phyloP scores from a whole-genome alignment of 2,797 vertebrate genomes.

The Gymnodraco acuticeps region DNA sequence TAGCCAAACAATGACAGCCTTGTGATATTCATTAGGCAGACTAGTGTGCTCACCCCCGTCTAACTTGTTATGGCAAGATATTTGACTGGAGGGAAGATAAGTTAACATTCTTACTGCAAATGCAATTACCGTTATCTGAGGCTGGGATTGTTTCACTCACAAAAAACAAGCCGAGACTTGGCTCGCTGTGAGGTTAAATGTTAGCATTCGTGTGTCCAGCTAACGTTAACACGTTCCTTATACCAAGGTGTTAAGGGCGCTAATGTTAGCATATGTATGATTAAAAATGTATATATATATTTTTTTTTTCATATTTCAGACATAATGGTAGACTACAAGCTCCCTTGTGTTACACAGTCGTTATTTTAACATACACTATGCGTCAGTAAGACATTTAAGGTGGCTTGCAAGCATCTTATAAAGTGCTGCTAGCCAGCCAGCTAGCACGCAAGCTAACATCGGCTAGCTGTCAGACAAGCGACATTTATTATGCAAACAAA shows the following conservation, averaged over 20 bases:
- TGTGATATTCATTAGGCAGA: not conserved
- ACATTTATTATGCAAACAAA: slow-evolving; percentile 56
- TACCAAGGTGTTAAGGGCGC: slow-evolving; percentile 37
- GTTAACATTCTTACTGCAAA: not conserved
- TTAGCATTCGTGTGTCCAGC: slow-evolving; percentile 39
- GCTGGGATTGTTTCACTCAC: not conserved
- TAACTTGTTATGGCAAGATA: slow-evolving; percentile 1
- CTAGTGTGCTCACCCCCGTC: not conserved
- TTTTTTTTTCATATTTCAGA: not conserved
- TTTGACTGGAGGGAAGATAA: not conserved
- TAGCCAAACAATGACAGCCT: not conserved
- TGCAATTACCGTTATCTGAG: not conserved
- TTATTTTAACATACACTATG: not conserved
- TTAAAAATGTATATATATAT: slow-evolving; percentile 1
- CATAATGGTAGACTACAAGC: accelerated
- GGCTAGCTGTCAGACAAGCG: slow-evolving; percentile 63
- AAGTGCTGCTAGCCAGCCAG: slow-evolving; percentile 18
- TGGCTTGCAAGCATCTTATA: slow-evolving; percentile 1
- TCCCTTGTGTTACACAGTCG: accelerated
- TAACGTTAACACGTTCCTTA: slow-evolving; percentile 16
- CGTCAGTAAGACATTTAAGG: not conserved
- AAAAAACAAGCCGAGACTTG: not conserved
- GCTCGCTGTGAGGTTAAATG: not conserved
- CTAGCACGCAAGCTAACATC: slow-evolving; percentile 54
- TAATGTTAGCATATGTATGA: slow-evolving; percentile 57